Evolutionary conservation across 2,888 invertebrate species (phyloP).

Genomic region (Mycalesis mineus): DNA sequence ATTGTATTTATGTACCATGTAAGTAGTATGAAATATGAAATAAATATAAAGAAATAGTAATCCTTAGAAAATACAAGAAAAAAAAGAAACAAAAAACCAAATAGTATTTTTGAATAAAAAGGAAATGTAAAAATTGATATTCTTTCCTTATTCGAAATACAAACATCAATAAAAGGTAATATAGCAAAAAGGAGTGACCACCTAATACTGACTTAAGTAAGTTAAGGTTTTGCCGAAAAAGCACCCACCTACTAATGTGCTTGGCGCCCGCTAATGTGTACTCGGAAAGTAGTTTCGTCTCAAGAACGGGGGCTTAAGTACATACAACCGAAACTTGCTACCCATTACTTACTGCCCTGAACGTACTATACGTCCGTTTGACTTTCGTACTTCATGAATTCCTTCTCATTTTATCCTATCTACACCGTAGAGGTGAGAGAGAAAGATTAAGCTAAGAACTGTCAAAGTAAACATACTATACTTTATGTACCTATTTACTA

Average conservation of each 20-base stretch:
- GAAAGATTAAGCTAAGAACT: too few species aligned
- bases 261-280: constrained; percentile 62
- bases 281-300: constrained; percentile 68
- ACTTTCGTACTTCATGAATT: constrained; percentile 56
- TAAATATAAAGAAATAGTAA: too few species aligned
- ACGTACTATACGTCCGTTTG: constrained; percentile 70
- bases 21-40: too few species aligned
- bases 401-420: neutral
- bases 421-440: too few species aligned
- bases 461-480: too few species aligned
- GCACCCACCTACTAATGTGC: constrained; percentile 38
- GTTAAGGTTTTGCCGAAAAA: constrained; percentile 67
- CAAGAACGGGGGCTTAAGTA: constrained; percentile 69
- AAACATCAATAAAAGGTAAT: neutral
- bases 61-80: too few species aligned
- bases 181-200: constrained; percentile 22
- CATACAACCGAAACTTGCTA: constrained; percentile 63
- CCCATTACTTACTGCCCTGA: constrained; percentile 70
- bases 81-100: too few species aligned
- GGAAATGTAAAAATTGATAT: too few species aligned
- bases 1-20: too few species aligned
- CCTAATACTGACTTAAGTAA: constrained; percentile 68
- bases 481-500: too few species aligned
- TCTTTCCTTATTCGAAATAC: too few species aligned
- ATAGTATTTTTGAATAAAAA: too few species aligned